Percentiles rank a stretch among this genome's conserved stretches.
Conservation (phyloP, 2,113 vertebrate genomes). For the Pelecanus crispus region DNA sequence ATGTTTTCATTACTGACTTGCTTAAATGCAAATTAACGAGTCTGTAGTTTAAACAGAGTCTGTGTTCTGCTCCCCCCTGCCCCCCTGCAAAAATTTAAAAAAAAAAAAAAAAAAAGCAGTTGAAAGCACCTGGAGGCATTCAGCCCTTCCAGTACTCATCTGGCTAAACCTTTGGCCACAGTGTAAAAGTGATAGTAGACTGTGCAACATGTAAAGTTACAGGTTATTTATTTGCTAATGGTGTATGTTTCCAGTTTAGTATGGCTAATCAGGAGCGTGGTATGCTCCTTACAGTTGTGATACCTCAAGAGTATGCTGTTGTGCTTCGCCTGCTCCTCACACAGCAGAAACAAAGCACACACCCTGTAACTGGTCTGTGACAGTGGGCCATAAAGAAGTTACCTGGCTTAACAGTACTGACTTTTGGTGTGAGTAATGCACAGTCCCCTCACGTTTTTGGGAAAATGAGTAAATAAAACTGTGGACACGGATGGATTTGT, state of each 20-base stretch:
- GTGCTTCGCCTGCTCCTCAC: not conserved
- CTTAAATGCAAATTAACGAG: not conserved
- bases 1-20: not conserved
- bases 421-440: no score
- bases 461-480: not conserved
- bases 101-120: not conserved
- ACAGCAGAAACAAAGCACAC: not conserved
- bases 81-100: no score
- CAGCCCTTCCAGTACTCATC: not conserved
- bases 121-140: not conserved
- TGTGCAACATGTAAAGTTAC: not conserved
- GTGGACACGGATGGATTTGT: accelerated
- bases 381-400: not conserved
- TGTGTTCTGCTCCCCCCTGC: accelerated
- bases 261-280: not conserved
- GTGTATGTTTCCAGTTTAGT: not conserved
- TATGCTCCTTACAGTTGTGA: not conserved
- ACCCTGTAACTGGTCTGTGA: not conserved
- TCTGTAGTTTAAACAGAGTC: not conserved
- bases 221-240: not conserved
- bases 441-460: accelerated
- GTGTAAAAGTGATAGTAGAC: not conserved
- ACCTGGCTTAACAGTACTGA: not conserved
- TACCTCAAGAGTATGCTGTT: not conserved
- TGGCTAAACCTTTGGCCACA: not conserved